Conservation (phyloP, 2,797 vertebrate genomes). For the Rhinogobio ventralis region DNA sequence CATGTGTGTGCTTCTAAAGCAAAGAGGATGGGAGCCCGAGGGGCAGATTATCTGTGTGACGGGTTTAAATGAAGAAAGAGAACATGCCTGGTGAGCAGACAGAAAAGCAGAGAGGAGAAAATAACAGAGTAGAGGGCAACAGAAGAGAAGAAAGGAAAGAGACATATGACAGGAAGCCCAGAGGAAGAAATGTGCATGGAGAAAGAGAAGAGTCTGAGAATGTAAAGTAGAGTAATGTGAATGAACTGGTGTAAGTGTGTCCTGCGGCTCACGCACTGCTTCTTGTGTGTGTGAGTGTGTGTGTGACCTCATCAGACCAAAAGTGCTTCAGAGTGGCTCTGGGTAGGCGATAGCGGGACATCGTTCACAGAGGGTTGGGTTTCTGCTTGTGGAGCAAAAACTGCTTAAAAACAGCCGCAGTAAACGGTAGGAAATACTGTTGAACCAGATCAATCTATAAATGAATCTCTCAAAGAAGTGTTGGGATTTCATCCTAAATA, state of each 20-base stretch:
- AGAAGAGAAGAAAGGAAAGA: slow-evolving; percentile 61
- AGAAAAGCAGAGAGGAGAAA: neutral
- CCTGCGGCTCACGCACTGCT: slow-evolving; percentile 6
- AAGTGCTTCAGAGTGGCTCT: neutral
- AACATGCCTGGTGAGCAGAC: slow-evolving; percentile 25
- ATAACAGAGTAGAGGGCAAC: slow-evolving; percentile 6
- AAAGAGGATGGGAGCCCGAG: slow-evolving; percentile 56
- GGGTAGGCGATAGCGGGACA: neutral
- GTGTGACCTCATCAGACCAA: slow-evolving; percentile 4
- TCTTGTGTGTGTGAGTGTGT: slow-evolving; percentile 33
- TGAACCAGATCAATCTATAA: too few relatives aligned
- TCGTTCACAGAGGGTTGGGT: neutral
- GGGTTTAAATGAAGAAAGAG: slow-evolving; percentile 45
- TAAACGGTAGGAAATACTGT: neutral
- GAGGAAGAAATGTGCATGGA: slow-evolving; percentile 6
- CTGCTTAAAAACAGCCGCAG: neutral
- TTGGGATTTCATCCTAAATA: too few relatives aligned
- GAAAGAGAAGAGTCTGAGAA: neutral
- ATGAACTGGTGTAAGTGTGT: slow-evolving; percentile 32
- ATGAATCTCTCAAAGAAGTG: too few relatives aligned
- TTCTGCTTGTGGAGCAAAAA: neutral
- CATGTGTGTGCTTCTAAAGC: slow-evolving; percentile 2
- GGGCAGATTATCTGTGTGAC: slow-evolving; percentile 75
- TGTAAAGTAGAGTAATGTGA: slow-evolving; percentile 23
- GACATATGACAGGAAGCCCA: slow-evolving; percentile 37